Percentiles rank a stretch among this genome's conserved stretches.
These are phyloP conservation scores for Hippocampus zosterae DNA, from an alignment of 2,113 vertebrate species.

Conservation along the genomic window DNA sequence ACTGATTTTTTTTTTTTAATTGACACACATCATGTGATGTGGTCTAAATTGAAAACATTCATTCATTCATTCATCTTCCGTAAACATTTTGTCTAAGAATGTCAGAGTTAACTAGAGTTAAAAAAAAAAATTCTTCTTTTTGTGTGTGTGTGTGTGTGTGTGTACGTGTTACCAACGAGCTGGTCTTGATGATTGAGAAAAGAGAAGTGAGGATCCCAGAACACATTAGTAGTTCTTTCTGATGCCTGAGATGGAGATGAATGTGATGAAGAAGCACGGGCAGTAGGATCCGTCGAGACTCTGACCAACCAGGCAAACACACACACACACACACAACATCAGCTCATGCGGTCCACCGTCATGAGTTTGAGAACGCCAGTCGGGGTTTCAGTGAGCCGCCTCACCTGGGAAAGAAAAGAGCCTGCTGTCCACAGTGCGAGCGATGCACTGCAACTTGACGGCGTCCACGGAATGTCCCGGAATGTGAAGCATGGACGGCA, in stretches of 20 bases:
- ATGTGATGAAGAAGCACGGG: slow-evolving; percentile 97
- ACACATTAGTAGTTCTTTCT: slow-evolving; percentile 96
- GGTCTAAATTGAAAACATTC: not conserved
- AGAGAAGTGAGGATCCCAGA: slow-evolving; percentile 97
- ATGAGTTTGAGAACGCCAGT: not conserved
- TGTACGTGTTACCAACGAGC: slow-evolving; percentile 70
- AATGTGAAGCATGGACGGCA: slow-evolving; percentile 93
- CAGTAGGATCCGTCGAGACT: slow-evolving; percentile 91
- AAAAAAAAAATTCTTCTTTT: not conserved
- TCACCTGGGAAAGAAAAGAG: slow-evolving; percentile 94
- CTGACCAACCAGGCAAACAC: slow-evolving; percentile 57
- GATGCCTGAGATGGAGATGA: slow-evolving; percentile 92
- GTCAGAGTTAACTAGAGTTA: not conserved
- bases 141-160: slow-evolving; percentile 15
- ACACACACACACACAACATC: not conserved
- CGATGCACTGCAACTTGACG: slow-evolving; percentile 93
- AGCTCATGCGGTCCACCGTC: not conserved
- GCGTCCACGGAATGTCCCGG: slow-evolving; percentile 91
- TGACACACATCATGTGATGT: not conserved
- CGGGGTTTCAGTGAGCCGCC: not conserved
- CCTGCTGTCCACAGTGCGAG: slow-evolving; percentile 91
- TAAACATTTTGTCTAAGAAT: not conserved
- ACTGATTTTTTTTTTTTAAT: not conserved
- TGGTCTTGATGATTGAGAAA: slow-evolving; percentile 89
- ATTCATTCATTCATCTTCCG: no score